Percentiles rank a stretch among this genome's conserved stretches.
Evolutionary conservation across 2,113 vertebrate species (phyloP).

Genomic region (Philantomba maxwellii): DNA sequence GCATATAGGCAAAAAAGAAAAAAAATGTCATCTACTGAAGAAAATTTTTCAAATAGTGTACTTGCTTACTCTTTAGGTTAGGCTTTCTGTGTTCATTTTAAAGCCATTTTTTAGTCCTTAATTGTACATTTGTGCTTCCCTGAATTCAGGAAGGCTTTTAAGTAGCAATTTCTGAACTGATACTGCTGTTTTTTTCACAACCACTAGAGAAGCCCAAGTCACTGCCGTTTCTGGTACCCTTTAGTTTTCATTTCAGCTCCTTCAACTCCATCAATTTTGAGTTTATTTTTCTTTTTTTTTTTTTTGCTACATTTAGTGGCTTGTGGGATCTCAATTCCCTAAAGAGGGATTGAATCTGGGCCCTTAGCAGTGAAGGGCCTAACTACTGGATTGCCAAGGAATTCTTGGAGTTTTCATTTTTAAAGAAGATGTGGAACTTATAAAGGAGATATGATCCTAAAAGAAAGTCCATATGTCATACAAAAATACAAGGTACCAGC

Average conservation of each 20-base stretch:
- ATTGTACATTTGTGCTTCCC: not conserved
- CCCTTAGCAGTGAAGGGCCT: not conserved
- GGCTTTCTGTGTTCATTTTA: not conserved
- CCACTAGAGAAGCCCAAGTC: not conserved
- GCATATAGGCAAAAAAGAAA: not conserved
- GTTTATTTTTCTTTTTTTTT: not conserved
- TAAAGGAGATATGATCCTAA: not conserved
- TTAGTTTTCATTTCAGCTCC: not conserved
- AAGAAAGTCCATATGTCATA: not conserved
- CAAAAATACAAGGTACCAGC: not conserved
- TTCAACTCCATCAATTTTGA: not conserved
- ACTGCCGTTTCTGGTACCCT: not conserved
- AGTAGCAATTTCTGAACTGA: not conserved
- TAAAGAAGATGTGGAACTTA: conserved; percentile 1
- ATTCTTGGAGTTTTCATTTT: not conserved
- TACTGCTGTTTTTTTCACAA: not conserved
- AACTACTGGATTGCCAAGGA: not conserved
- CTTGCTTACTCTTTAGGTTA: not conserved
- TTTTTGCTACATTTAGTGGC: not conserved
- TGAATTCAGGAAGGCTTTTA: not conserved
- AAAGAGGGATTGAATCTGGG: not conserved
- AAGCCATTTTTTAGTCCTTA: not conserved
- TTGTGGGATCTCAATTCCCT: not conserved
- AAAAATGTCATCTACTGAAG: not conserved
- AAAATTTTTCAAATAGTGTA: not conserved